Evolutionary conservation across 2,797 vertebrate species (phyloP).

Genomic region (Urophycis tenuis): DNA sequence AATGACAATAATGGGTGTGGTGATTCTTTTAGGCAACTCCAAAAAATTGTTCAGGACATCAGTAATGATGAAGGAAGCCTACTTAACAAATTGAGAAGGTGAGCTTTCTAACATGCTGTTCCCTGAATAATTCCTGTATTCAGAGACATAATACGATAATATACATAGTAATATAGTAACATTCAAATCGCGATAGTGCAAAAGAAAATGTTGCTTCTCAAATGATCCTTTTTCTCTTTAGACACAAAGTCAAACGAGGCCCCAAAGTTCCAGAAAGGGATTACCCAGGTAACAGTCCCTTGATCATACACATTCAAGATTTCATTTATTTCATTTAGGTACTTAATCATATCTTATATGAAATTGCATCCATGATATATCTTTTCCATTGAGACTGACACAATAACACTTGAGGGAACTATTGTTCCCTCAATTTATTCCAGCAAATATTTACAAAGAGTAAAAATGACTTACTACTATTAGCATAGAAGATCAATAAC

Average conservation of each 20-base stretch:
- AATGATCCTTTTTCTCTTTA: conserved; percentile 44
- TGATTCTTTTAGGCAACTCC: conserved; percentile 78
- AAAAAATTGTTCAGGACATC: conserved; percentile 93
- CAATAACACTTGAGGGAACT: too few species aligned
- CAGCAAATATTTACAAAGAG: neutral
- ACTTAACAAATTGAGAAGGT: conserved; percentile 88
- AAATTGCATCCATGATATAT: neutral
- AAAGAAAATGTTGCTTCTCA: conserved; percentile 1
- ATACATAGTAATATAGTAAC: too few species aligned
- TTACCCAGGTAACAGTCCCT: conserved; percentile 74
- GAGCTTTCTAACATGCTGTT: conserved; percentile 45
- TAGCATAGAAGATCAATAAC: neutral
- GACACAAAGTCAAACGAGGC: conserved; percentile 80
- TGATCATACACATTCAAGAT: neutral
- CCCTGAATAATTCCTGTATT: too few species aligned
- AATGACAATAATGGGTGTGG: too few species aligned
- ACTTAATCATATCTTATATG: neutral
- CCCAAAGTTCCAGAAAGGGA: conserved; percentile 87
- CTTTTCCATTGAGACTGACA: neutral
- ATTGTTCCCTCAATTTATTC: neutral
- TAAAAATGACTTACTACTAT: neutral
- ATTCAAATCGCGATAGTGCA: too few species aligned
- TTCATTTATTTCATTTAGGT: neutral
- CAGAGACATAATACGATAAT: too few species aligned
- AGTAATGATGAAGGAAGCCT: conserved; percentile 91